A percentile compares a stretch with the other conserved stretches of the same genome.
phyloP scores from a whole-genome alignment of 2,797 vertebrate genomes.

The Sebastes wilsoni region DNA sequence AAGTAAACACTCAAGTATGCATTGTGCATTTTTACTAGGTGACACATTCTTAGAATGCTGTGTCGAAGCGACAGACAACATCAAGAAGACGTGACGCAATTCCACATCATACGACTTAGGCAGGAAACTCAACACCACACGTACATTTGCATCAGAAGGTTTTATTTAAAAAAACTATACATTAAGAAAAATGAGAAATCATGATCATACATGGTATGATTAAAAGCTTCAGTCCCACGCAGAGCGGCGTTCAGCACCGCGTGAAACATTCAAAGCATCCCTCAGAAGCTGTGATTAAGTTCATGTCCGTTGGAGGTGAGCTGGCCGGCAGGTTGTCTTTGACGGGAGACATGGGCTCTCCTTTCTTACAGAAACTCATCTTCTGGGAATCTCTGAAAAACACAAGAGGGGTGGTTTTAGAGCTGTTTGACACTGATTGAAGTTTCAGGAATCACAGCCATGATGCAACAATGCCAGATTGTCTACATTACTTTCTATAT shows the following conservation, averaged over 20 bases:
- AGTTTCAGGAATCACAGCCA: not conserved
- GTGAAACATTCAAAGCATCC: not conserved
- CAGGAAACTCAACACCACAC: not conserved
- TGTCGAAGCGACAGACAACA: not conserved
- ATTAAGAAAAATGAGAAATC: slow-evolving; percentile 20
- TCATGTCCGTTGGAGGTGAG: slow-evolving; percentile 75
- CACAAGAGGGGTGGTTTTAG: not conserved
- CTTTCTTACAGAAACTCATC: slow-evolving; percentile 77
- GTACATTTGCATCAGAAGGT: not conserved
- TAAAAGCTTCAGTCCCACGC: slow-evolving; percentile 20
- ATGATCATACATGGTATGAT: slow-evolving; percentile 74
- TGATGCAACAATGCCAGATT: not conserved
- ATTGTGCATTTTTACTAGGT: slow-evolving; percentile 14
- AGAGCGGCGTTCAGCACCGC: not conserved
- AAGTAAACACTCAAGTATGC: slow-evolving; percentile 34
- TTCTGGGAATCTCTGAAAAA: slow-evolving; percentile 84
- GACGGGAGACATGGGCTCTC: slow-evolving; percentile 85
- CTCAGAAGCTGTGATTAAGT: slow-evolving; percentile 69
- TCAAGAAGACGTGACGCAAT: not conserved
- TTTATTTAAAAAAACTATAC: slow-evolving; percentile 63
- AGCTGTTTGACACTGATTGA: not conserved
- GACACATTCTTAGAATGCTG: slow-evolving; percentile 26
- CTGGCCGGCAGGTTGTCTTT: slow-evolving; percentile 83
- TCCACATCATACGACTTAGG: not conserved
- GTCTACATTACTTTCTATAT: not conserved